Evolutionary conservation across 1,140 invertebrate genomes (phyloP), one percentile per base, ranked within the genome.

Genomic region (Akabosia matsudoensis): DNA sequence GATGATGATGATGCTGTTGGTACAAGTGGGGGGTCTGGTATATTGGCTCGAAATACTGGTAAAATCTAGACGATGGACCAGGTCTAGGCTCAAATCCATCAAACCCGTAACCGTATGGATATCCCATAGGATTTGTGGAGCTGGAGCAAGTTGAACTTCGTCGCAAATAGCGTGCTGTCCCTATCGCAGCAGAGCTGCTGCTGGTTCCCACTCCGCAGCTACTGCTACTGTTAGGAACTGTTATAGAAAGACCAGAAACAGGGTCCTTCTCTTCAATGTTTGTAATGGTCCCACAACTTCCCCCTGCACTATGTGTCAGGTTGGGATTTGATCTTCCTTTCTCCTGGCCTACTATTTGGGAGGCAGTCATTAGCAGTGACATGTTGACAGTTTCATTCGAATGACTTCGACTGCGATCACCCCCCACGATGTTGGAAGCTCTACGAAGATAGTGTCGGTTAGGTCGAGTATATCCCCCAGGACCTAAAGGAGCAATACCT

Each of bases 311-410:
- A 24, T 7, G 34, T 3, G 10, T 10, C 22, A 72, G 70, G 26
- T 72, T 72, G 22, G 70, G 70, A 72, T 72, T 72, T 2, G 70
- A 72, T 34, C 33, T 34, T 22, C 70, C 70, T 28, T 72, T 72
- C 33, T 72, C 70, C 2, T 28, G 70, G 7, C n/a, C 33, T 24
- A n/a, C 33, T 13, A 4, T 34, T 34, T 34, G 70, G 18, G 70
- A 45, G 2, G 30, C 78, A 37, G 79, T 76, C 56, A 80, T 77
- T 14, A 80, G 54, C 1, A 80, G 74, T 18, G 77, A 78, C 79
- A 80, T 78, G 71, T 80, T 77, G 2, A 80, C 77, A 1, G 79
- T 80, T 64, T 80, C 79, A 31, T 79, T 75, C 34, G 74, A 76
- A 33, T 78, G 75, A 56, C 73, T 72, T 22, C 22, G 30, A 56